Percentiles rank a stretch among this genome's conserved stretches.
These are phyloP conservation scores for Natator depressus DNA, from an alignment of 2,113 vertebrate species.

Conservation along the genomic window DNA sequence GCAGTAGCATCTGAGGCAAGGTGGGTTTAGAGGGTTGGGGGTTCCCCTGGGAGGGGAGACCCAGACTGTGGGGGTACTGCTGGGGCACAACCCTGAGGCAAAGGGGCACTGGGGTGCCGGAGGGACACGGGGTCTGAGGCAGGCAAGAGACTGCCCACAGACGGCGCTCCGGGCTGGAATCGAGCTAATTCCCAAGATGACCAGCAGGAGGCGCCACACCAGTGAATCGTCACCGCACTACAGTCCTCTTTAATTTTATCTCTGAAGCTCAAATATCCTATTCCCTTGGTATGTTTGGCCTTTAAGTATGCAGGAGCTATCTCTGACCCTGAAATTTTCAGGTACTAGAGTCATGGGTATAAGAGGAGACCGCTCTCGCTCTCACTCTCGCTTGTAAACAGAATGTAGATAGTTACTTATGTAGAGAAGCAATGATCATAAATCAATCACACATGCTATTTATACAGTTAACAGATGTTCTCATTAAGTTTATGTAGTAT, in stretches of 20 bases:
- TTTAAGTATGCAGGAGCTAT: neutral
- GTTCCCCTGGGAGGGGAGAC: too few relatives aligned
- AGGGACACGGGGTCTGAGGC: too few relatives aligned
- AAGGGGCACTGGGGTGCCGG: too few relatives aligned
- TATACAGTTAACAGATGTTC: conserved; percentile 47
- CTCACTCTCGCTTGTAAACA: neutral
- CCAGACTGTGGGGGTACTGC: too few relatives aligned
- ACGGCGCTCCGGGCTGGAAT: too few relatives aligned
- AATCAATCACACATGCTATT: conserved; percentile 15
- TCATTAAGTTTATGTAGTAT: conserved; percentile 11
- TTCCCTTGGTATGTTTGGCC: neutral
- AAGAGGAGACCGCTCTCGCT: neutral
- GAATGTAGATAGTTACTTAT: conserved; percentile 1
- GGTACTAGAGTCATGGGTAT: neutral
- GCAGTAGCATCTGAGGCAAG: too few relatives aligned
- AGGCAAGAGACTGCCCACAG: too few relatives aligned
- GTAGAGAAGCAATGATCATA: neutral
- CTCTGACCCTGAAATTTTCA: neutral
- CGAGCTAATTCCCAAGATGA: too few relatives aligned
- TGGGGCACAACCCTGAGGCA: too few relatives aligned
- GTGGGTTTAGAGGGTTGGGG: too few relatives aligned
- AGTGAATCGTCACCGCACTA: too few relatives aligned
- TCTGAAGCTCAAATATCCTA: neutral
- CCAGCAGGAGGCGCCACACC: too few relatives aligned
- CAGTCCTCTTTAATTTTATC: neutral